Base-by-base conservation (phyloP, 2,113 vertebrate species). In the Heterochromis multidens region DNA sequence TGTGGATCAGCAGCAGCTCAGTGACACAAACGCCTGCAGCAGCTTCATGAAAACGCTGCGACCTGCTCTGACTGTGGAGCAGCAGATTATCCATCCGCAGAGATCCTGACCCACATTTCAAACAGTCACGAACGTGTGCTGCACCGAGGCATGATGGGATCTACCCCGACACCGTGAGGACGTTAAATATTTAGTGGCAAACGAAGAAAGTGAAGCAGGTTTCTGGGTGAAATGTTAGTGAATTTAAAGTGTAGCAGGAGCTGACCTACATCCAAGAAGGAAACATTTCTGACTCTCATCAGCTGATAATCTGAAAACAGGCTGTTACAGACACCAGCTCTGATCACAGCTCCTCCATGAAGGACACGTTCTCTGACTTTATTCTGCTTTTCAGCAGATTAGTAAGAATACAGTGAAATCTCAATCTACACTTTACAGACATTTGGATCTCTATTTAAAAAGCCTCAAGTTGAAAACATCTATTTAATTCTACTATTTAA, bases 21-120 rank as follows among this genome's bases (percentile, higher is more conserved):
- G 40, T 46, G 40, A 72, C 67, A 52, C 25, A 3, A 11, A 11
- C 27, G 25, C 17, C 70, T 74, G 29, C 70, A 31, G 70, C 61
- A 80, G 21, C 79, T 17, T 52, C 29, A 37, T n/a, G 46, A 67
- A 81, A 67, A 6, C 43, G 23, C 79, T 40, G 79, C 9, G 4
- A 67, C 52, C 70, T 54, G 37, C 54, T 82, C 16, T 54, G 62
- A 52, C 31, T 54, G 49, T 19, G 13, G 17, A 49, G 77, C 60
- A 19, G 74, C 37, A 56, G 76, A 74, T 87, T 72, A 87, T 82
- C 61, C 60, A 16, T 60, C 70, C 17, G 1, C 27, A 74, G 2
- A 74, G 70, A 74, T 52, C 79, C 52, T 82, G 85, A 79, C 80
- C 80, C 74, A 87, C 74, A 79, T 87, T 43, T 31, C 81, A 79